Evolutionary conservation across 2,113 vertebrate species (phyloP).

Genomic region (Sceloporus undulatus): DNA sequence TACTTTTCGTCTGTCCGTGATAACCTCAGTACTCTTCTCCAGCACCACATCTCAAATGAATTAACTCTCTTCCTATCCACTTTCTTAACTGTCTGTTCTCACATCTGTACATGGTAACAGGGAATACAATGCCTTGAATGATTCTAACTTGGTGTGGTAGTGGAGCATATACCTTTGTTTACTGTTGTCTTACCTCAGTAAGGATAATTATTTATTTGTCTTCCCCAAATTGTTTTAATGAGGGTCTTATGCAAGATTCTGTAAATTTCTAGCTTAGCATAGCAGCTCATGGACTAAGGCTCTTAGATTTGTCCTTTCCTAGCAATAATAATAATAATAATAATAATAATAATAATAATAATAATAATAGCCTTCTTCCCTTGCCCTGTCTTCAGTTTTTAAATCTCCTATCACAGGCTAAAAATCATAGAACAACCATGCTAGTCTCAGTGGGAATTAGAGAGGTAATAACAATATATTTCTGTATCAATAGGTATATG

Average conservation of each 20-base stretch:
- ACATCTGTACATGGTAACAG: too few species aligned
- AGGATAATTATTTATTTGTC: not conserved
- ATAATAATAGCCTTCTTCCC: too few species aligned
- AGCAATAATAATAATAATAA: too few species aligned
- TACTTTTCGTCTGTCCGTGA: too few species aligned
- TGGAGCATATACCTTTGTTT: not conserved
- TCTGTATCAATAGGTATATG: constrained; percentile 12
- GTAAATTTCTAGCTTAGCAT: not conserved
- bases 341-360: too few species aligned
- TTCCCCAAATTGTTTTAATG: not conserved
- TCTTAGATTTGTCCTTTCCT: not conserved
- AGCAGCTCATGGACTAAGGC: not conserved
- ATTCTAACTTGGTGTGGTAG: too few species aligned
- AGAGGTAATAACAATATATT: not conserved
- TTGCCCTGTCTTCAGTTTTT: not conserved
- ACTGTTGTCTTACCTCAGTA: not conserved
- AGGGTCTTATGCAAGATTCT: not conserved
- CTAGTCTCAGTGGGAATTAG: not conserved
- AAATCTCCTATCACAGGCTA: not conserved
- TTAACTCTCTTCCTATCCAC: too few species aligned
- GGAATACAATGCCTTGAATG: too few species aligned
- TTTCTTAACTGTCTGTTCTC: too few species aligned
- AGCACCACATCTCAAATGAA: too few species aligned
- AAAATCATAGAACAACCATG: constrained; percentile 19
- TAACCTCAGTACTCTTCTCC: too few species aligned